These are phyloP conservation scores for Onychomys leucogaster DNA, from an alignment of 2,797 vertebrate genomes.

Conservation along the genomic window DNA sequence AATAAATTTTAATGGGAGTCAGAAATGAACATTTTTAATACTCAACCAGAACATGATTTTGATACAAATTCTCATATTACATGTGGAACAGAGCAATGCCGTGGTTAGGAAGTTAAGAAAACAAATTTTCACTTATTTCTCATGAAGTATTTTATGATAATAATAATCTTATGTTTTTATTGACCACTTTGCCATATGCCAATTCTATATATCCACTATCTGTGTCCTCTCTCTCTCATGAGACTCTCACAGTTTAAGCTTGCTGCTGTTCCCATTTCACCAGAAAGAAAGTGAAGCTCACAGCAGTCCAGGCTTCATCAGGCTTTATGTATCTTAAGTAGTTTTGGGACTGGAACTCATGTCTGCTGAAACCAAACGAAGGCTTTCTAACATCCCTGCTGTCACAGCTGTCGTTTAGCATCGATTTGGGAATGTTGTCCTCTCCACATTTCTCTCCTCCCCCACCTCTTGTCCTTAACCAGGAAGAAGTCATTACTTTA, in stretches of 20 bases:
- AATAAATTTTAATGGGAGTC: not conserved
- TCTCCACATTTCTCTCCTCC: not conserved
- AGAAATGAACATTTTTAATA: slow-evolving; percentile 52
- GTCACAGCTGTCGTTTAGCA: slow-evolving; percentile 17
- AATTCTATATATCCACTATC: not conserved
- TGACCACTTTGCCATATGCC: not conserved
- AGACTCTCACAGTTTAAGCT: not conserved
- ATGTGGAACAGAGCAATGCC: slow-evolving; percentile 7
- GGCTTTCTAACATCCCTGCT: not conserved
- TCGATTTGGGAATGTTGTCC: not conserved
- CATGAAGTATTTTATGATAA: slow-evolving; percentile 32
- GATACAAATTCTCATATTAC: not conserved
- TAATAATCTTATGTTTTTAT: slow-evolving; percentile 10
- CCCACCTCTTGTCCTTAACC: slow-evolving; percentile 41
- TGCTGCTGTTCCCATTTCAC: slow-evolving; percentile 37
- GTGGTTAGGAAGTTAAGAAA: not conserved
- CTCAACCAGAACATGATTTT: not conserved
- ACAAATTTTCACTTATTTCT: not conserved
- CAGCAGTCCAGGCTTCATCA: not conserved
- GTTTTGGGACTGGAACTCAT: not conserved
- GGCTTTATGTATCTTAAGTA: not conserved
- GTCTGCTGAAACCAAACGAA: not conserved
- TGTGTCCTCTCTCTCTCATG: not conserved
- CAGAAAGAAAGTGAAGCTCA: not conserved
- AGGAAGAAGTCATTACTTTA: slow-evolving; percentile 62